Evolutionary conservation across 2,888 invertebrate species (phyloP).

Genomic region (Lysandra bellargus): DNA sequence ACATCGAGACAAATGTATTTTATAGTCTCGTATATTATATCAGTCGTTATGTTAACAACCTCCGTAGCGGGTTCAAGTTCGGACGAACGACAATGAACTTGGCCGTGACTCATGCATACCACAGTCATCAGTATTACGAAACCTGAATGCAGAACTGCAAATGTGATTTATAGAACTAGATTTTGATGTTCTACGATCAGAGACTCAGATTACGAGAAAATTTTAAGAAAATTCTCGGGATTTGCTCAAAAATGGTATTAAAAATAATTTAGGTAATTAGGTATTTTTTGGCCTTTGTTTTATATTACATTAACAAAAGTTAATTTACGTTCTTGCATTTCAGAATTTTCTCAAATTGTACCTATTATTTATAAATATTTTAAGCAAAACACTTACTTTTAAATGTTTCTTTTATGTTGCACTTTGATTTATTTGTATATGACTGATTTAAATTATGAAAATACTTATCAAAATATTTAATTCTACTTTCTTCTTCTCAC

Average conservation of each 20-base stretch:
- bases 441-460: no score
- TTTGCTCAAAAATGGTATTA: neutral
- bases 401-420: no score
- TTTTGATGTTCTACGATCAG: neutral
- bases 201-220: neutral
- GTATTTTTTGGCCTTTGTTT: no score
- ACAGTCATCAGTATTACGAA: slow-evolving; percentile 71
- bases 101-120: slow-evolving; percentile 76
- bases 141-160: slow-evolving; percentile 61
- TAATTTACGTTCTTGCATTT: no score
- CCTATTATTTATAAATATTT: no score
- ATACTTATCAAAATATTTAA: no score
- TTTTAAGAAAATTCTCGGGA: neutral
- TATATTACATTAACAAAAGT: no score
- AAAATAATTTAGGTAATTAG: no score
- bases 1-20: neutral
- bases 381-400: no score
- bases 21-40: slow-evolving; percentile 49
- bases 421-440: no score
- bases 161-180: neutral
- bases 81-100: slow-evolving; percentile 78
- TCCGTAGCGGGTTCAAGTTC: slow-evolving; percentile 74
- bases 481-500: neutral
- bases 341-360: no score
- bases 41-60: slow-evolving; percentile 51